phyloP scores from a whole-genome alignment of 1,140 invertebrate genomes.

The Drosophila asahinai region DNA sequence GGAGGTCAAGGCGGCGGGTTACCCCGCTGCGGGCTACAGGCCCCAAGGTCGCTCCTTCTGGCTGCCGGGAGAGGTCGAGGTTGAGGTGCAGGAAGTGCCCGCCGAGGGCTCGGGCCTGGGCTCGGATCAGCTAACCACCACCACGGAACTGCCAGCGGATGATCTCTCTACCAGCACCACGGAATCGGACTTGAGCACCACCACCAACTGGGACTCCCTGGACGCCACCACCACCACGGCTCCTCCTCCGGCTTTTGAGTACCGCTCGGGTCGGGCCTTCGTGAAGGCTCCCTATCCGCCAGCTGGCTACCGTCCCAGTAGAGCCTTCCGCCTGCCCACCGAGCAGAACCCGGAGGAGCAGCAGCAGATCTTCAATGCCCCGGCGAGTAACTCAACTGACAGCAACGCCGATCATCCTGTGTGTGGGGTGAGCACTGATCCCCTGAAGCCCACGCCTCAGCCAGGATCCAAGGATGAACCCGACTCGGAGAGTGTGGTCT shows the following conservation, averaged over 20 bases:
- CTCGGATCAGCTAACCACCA: constrained; percentile 39
- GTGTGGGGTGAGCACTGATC: constrained; percentile 77
- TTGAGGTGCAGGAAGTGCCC: constrained; percentile 4
- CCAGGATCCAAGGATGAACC: constrained; percentile 69
- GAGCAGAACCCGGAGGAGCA: constrained; percentile 44
- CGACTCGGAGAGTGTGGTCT: constrained; percentile 69
- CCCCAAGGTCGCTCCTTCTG: constrained; percentile 65
- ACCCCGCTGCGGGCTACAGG: constrained; percentile 66
- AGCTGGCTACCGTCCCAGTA: constrained; percentile 72
- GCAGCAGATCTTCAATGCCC: constrained; percentile 12
- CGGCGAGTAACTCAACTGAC: constrained; percentile 1
- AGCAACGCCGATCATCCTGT: constrained; percentile 70
- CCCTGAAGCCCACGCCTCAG: constrained; percentile 72
- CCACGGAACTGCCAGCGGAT: constrained; percentile 55
- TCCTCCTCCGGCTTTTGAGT: constrained; percentile 20
- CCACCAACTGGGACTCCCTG: constrained; percentile 33
- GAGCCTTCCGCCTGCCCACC: constrained; percentile 69
- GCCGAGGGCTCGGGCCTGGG: constrained; percentile 33
- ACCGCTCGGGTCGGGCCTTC: constrained; percentile 43
- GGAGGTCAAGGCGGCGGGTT: constrained; percentile 56
- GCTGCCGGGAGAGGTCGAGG: constrained; percentile 55
- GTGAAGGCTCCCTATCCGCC: constrained; percentile 69
- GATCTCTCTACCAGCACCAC: constrained; percentile 57
- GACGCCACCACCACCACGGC: constrained; percentile 48
- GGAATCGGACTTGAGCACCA: constrained; percentile 61